These are phyloP conservation scores for Lycophotia porphyrea DNA, from an alignment of 2,888 invertebrate species.

Conservation along the genomic window DNA sequence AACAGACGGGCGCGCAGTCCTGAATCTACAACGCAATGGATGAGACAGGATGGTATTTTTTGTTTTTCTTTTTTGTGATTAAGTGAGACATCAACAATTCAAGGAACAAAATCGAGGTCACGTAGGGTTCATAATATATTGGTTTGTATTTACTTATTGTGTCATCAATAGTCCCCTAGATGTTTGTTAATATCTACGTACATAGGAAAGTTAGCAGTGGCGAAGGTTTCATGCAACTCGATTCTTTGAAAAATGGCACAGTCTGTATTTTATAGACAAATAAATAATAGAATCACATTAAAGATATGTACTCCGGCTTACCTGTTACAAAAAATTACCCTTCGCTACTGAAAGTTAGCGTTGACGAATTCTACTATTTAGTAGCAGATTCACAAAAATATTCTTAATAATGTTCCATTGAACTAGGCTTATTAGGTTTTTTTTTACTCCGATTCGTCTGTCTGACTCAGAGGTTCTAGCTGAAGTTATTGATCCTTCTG, in stretches of 20 bases:
- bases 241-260: too few relatives aligned
- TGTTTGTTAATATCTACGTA: not conserved
- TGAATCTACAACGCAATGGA: constrained; percentile 31
- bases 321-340: too few relatives aligned
- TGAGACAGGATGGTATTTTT: not conserved
- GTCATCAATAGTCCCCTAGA: not conserved
- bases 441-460: not conserved
- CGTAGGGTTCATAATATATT: constrained; percentile 18
- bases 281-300: too few relatives aligned
- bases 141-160: constrained; percentile 12
- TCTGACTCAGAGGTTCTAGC: not conserved
- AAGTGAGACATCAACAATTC: constrained; percentile 33
- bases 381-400: constrained; percentile 1
- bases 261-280: too few relatives aligned
- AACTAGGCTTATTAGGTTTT: not conserved
- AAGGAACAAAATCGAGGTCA: constrained; percentile 44
- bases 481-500: constrained; percentile 7
- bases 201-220: too few relatives aligned
- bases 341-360: too few relatives aligned
- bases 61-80: constrained; percentile 17
- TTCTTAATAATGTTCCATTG: not conserved
- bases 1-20: constrained; percentile 7
- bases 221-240: too few relatives aligned
- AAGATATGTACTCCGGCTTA: too few relatives aligned
- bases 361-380: not conserved